These are phyloP conservation scores for Cygnus buccinator DNA, from an alignment of 2,113 vertebrate species.

Conservation along the genomic window DNA sequence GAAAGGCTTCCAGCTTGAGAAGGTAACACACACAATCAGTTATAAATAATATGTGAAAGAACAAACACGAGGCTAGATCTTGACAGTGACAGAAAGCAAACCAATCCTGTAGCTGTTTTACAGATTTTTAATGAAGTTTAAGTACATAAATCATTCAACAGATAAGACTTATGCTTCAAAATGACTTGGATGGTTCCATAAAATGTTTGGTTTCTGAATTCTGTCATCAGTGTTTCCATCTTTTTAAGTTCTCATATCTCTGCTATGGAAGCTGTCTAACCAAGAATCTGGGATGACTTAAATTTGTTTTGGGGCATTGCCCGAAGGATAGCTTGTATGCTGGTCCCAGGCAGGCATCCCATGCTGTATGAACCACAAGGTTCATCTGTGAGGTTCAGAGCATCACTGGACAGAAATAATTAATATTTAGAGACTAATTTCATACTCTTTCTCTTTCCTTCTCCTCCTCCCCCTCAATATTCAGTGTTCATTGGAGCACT, in stretches of 20 bases:
- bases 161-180: not conserved
- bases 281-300: not conserved
- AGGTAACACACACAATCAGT: not conserved
- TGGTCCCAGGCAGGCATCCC: not conserved
- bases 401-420: not conserved
- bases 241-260: not conserved
- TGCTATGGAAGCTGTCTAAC: not conserved
- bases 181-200: not conserved
- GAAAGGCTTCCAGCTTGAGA: not conserved
- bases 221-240: not conserved
- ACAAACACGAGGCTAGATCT: not conserved
- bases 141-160: not conserved
- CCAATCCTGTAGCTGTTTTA: not conserved
- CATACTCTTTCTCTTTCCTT: not conserved
- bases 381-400: not conserved
- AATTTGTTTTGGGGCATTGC: not conserved
- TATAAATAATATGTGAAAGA: not conserved
- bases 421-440: not conserved
- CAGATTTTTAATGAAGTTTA: not conserved
- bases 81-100: not conserved
- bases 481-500: not conserved
- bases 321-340: not conserved
- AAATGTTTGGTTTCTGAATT: not conserved
- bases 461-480: not conserved
- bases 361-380: not conserved